phyloP scores from a whole-genome alignment of 2,113 vertebrate species.

The Hymenochirus boettgeri region DNA sequence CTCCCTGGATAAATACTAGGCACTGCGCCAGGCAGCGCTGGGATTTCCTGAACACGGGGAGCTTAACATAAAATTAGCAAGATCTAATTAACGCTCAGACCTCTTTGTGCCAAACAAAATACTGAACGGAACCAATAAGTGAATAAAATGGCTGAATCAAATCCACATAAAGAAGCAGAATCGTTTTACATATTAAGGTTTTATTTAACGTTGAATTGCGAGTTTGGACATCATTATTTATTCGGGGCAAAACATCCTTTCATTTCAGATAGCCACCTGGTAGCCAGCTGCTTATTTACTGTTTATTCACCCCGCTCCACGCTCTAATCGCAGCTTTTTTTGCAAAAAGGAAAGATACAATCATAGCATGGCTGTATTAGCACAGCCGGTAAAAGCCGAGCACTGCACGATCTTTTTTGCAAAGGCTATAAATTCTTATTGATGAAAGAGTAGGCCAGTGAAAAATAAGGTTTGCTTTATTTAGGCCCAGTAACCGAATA shows the following conservation, averaged over 20 bases:
- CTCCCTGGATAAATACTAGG: conserved; percentile 40
- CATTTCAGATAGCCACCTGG: conserved; percentile 21
- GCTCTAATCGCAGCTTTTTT: conserved; percentile 29
- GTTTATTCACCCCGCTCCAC: conserved; percentile 38
- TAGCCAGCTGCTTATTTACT: conserved; percentile 25
- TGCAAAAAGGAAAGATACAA: conserved; percentile 16
- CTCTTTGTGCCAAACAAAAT: conserved; percentile 32
- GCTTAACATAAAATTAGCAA: conserved; percentile 43
- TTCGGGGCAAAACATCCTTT: conserved; percentile 4
- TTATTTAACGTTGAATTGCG: no score
- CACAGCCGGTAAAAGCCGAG: background rate
- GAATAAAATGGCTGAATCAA: conserved; percentile 11
- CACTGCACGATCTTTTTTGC: no score
- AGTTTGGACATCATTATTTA: no score
- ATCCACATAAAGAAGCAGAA: conserved; percentile 4
- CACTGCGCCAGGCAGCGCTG: conserved; percentile 32
- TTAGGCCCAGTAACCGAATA: no score
- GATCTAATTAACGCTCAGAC: conserved; percentile 35
- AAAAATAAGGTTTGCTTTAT: no score
- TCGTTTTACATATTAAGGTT: no score
- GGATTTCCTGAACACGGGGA: conserved; percentile 37
- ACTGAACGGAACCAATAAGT: conserved; percentile 31
- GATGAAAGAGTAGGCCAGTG: no score
- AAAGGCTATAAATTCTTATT: no score
- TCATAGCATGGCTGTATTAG: conserved; percentile 24